A percentile compares a stretch with the other conserved stretches of the same genome.
Conservation (phyloP, 2,113 vertebrate genomes). For the Pachypanchax playfairii region DNA sequence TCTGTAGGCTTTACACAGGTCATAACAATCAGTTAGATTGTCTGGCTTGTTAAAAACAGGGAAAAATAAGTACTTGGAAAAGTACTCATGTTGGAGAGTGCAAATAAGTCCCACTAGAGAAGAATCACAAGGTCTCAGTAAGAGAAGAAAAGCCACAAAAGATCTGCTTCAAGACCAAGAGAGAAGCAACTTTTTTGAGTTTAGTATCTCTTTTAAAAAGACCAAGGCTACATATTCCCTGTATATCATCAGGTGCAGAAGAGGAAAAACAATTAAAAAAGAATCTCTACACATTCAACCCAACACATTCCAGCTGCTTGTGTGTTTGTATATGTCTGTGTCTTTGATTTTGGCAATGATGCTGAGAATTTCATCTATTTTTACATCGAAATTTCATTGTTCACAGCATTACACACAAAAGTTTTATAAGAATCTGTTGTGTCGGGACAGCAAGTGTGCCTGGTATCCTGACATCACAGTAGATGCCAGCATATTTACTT, state of each 20-base stretch:
- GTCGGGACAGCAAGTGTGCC: too few relatives aligned
- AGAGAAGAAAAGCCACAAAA: conserved; percentile 19
- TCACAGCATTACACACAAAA: too few relatives aligned
- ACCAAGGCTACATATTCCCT: conserved; percentile 15
- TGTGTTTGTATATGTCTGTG: too few relatives aligned
- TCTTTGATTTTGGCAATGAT: too few relatives aligned
- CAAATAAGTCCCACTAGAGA: conserved; percentile 36
- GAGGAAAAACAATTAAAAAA: conserved; percentile 10
- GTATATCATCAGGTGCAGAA: neutral
- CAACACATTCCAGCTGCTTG: neutral
- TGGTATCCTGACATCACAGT: too few relatives aligned
- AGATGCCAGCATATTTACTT: too few relatives aligned
- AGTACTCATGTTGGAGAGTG: conserved; percentile 42
- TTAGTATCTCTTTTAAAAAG: conserved; percentile 26
- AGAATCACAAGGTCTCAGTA: conserved; percentile 29
- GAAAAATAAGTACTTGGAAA: conserved; percentile 29
- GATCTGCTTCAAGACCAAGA: conserved; percentile 27
- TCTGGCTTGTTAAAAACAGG: conserved; percentile 40
- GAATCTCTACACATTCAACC: neutral
- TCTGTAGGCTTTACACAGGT: conserved; percentile 50
- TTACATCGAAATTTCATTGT: too few relatives aligned
- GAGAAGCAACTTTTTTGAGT: conserved; percentile 8
- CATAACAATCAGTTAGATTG: conserved; percentile 45
- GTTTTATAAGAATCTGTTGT: too few relatives aligned
- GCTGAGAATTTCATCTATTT: too few relatives aligned